Evolutionary conservation across 2,797 vertebrate genomes (phyloP), one percentile per base, ranked within the genome.

Genomic region (Triplophysa yarkandensis): DNA sequence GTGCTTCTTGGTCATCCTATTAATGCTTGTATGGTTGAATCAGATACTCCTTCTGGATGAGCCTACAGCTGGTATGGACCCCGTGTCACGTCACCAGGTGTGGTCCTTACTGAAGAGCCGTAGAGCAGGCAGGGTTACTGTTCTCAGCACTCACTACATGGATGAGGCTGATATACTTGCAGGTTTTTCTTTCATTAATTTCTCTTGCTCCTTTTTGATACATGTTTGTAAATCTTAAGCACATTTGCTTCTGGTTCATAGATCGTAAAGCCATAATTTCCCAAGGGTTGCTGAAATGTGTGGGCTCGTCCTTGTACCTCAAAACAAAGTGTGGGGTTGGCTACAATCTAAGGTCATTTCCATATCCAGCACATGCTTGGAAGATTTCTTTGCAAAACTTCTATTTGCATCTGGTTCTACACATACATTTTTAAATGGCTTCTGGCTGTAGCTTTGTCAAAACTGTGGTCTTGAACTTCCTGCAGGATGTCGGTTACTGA

Each of bases 241-340:
- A 44, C 62, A 25, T 39, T 23, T 9, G 43, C 57, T 55, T 54
- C 64, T 11, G 73, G 55, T 11, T 36, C 72, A 14, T 60, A 98
- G 97, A 98, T 77, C 93, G 95, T 48, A 98, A 98, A 89, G 95
- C 94, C 25, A 94, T 98, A 74, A 92, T 98, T 75, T 98, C 94
- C 0, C 92, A 91, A 0, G 96, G 96, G 13, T 92, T 87, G 76
- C 88, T 98, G 36, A 95, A 92, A 75, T 98, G 96, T 73, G 92
- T 94, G 0, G 96, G 97, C 43, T 96, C 95, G 0, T 99, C 97
- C 13, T 83, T 97, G 76, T 98, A 94, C 76, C 89, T 98, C 25
- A 98, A 98, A 89, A 93, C 91, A 73, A 98, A 96, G 83, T 98
- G 95, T 90, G 96, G 95, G 0, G 94, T 98, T 17, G 95, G 95